Percentiles rank a stretch among this genome's conserved stretches.
These are phyloP conservation scores for Harpalus rubripes DNA, from an alignment of 2,888 invertebrate species.

Conservation along the genomic window DNA sequence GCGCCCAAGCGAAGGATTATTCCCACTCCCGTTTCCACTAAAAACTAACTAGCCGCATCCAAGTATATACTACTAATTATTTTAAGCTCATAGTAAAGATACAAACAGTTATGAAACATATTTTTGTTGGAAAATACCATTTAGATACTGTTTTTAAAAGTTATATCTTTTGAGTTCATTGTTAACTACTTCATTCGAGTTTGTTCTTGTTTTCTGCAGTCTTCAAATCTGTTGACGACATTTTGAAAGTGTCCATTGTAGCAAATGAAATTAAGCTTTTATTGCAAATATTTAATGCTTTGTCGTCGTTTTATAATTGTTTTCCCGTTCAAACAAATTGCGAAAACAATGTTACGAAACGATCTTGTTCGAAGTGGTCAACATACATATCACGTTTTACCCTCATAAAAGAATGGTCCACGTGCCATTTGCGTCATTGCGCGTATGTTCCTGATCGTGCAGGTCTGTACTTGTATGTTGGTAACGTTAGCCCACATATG, in stretches of 20 bases:
- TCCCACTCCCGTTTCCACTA: too few relatives aligned
- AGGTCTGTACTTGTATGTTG: slow-evolving; percentile 4
- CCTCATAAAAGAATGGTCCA: slow-evolving; percentile 23
- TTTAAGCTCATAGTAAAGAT: too few relatives aligned
- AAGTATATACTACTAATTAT: too few relatives aligned
- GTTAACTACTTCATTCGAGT: too few relatives aligned
- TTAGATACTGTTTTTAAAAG: too few relatives aligned
- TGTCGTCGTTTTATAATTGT: slow-evolving; percentile 16
- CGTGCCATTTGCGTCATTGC: slow-evolving; percentile 48
- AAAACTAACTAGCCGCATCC: too few relatives aligned
- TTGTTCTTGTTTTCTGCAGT: too few relatives aligned
- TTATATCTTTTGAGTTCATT: too few relatives aligned
- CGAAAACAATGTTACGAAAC: slow-evolving; percentile 22
- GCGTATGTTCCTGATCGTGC: neutral
- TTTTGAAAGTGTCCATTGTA: neutral
- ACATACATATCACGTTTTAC: slow-evolving; percentile 1
- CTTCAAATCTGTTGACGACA: too few relatives aligned
- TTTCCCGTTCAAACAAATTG: slow-evolving; percentile 18
- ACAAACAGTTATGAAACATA: too few relatives aligned
- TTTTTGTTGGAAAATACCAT: too few relatives aligned
- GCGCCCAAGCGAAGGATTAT: too few relatives aligned
- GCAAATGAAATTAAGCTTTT: neutral
- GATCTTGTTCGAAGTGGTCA: slow-evolving; percentile 16
- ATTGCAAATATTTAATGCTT: neutral
- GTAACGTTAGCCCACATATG: slow-evolving; percentile 15